These are phyloP conservation scores for Prionailurus viverrinus DNA, from an alignment of 2,113 vertebrate genomes.

Conservation along the genomic window DNA sequence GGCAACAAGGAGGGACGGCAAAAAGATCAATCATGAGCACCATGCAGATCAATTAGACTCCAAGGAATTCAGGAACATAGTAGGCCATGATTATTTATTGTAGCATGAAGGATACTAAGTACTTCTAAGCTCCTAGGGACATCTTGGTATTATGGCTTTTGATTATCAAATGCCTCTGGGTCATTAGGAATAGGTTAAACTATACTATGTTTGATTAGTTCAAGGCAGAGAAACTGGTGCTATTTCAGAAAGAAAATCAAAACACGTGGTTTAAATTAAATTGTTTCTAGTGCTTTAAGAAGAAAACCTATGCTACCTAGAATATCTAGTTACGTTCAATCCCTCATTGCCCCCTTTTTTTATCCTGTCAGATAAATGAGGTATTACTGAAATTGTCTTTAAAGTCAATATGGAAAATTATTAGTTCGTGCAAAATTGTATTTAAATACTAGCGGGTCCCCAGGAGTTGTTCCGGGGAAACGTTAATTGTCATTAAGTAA, in stretches of 20 bases:
- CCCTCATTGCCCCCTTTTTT: not conserved
- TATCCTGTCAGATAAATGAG: slow-evolving; percentile 13
- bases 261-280: slow-evolving; percentile 11
- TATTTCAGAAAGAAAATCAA: not conserved
- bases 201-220: not conserved
- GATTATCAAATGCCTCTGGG: not conserved
- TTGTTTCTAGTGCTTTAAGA: slow-evolving; percentile 26
- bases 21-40: not conserved
- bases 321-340: not conserved
- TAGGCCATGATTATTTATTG: not conserved
- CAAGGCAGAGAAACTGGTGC: slow-evolving; percentile 37
- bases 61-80: not conserved
- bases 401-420: slow-evolving; percentile 44
- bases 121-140: not conserved
- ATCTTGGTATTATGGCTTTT: not conserved
- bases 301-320: slow-evolving; percentile 20
- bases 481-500: slow-evolving; percentile 32
- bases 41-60: not conserved
- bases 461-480: not conserved
- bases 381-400: slow-evolving; percentile 42
- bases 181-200: not conserved
- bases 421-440: slow-evolving; percentile 30
- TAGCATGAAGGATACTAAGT: not conserved
- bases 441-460: not conserved
- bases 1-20: not conserved